phyloP scores from a whole-genome alignment of 2,797 vertebrate genomes.

The Choloepus didactylus region DNA sequence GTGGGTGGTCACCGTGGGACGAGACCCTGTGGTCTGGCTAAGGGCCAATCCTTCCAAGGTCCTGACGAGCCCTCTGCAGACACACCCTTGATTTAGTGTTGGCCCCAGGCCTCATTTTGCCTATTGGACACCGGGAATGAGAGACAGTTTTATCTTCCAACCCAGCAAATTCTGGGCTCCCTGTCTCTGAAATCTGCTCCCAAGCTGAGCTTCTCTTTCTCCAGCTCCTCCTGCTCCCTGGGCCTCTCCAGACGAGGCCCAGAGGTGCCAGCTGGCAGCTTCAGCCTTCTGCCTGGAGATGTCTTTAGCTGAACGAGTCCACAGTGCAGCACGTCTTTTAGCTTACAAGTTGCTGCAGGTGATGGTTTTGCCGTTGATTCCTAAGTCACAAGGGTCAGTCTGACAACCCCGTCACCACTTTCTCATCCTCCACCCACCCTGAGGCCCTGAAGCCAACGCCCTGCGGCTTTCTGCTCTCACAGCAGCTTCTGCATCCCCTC shows the following conservation, averaged over 20 bases:
- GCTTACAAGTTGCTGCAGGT: background rate
- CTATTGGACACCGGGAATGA: background rate
- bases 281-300: background rate
- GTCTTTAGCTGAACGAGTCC: fast-evolving
- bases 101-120: background rate
- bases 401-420: background rate
- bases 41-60: background rate
- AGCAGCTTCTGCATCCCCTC: fast-evolving
- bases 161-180: background rate
- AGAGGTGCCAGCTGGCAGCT: fast-evolving
- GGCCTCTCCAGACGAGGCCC: fast-evolving
- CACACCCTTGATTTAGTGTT: background rate
- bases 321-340: fast-evolving
- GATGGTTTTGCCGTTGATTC: background rate
- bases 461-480: fast-evolving
- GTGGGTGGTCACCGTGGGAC: fast-evolving
- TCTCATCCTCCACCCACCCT: background rate
- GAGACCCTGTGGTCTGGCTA: background rate
- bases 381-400: background rate
- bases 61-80: no score
- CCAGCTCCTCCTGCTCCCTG: background rate
- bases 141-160: background rate
- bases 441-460: background rate
- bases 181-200: no score
- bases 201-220: background rate